Percentiles rank a stretch among this genome's conserved stretches.
phyloP scores from a whole-genome alignment of 1,140 invertebrate genomes.

The Drosophila nigromelanica region DNA sequence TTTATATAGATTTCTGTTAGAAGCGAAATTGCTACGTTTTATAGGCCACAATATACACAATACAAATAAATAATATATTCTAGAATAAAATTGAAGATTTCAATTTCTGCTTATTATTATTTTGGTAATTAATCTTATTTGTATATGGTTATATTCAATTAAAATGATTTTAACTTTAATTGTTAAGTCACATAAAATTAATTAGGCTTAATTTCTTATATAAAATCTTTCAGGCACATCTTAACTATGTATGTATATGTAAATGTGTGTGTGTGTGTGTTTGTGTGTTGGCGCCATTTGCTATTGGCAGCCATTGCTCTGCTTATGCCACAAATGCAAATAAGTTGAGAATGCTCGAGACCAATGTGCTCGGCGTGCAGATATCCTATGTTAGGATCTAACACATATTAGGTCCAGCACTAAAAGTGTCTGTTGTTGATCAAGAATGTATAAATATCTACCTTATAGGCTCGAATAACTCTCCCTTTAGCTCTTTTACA shows the following conservation, averaged over 20 bases:
- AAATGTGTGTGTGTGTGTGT: constrained; percentile 5
- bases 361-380: background rate
- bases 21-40: too few species aligned
- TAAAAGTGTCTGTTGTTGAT: too few species aligned
- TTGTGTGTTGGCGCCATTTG: constrained; percentile 37
- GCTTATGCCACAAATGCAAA: constrained; percentile 66
- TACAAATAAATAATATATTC: too few species aligned
- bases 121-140: too few species aligned
- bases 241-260: constrained; percentile 25
- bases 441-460: too few species aligned
- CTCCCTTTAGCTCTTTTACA: too few species aligned
- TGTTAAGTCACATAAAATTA: background rate
- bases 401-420: background rate
- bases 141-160: background rate
- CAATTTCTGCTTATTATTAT: too few species aligned
- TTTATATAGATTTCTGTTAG: background rate
- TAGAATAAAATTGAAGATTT: too few species aligned
- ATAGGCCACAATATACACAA: too few species aligned
- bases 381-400: background rate
- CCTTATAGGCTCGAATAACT: too few species aligned
- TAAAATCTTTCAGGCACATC: constrained; percentile 46
- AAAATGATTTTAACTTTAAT: background rate
- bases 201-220: constrained; percentile 34
- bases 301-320: constrained; percentile 51
- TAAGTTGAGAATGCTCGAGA: constrained; percentile 19